These are phyloP conservation scores for Nasonia vitripennis DNA, from an alignment of 1,140 invertebrate species.

Conservation along the genomic window DNA sequence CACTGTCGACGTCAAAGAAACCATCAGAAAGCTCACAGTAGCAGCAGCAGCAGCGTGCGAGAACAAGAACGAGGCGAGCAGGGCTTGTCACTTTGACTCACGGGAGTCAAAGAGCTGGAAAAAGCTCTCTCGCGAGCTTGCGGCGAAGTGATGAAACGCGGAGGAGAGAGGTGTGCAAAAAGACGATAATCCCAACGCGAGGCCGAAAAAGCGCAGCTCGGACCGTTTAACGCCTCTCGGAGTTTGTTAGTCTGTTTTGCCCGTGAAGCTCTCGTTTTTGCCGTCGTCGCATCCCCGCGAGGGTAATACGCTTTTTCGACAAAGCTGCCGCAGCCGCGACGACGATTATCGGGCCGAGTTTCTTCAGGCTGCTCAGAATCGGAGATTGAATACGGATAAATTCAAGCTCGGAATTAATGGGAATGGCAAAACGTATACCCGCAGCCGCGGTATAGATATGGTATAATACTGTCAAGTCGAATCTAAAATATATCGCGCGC, in stretches of 20 bases:
- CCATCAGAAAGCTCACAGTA: neutral
- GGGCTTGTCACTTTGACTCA: conserved; percentile 17
- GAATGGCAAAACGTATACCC: neutral
- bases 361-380: neutral
- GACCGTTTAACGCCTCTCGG: conserved; percentile 16
- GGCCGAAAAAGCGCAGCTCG: neutral
- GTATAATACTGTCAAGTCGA: neutral
- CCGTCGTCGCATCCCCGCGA: neutral
- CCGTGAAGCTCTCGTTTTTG: neutral
- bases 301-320: neutral
- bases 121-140: neutral
- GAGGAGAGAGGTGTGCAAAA: neutral
- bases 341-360: neutral
- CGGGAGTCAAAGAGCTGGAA: neutral
- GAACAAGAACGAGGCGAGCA: neutral
- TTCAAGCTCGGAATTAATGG: neutral
- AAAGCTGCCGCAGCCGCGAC: neutral
- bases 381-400: neutral
- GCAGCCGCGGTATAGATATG: too few relatives aligned
- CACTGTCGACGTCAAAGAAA: neutral
- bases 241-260: conserved; percentile 9
- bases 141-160: neutral
- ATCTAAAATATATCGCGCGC: neutral
- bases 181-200: conserved; percentile 23
- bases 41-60: neutral